Evolutionary conservation across 2,888 invertebrate genomes (phyloP).

Genomic region (Microctonus brassicae): DNA sequence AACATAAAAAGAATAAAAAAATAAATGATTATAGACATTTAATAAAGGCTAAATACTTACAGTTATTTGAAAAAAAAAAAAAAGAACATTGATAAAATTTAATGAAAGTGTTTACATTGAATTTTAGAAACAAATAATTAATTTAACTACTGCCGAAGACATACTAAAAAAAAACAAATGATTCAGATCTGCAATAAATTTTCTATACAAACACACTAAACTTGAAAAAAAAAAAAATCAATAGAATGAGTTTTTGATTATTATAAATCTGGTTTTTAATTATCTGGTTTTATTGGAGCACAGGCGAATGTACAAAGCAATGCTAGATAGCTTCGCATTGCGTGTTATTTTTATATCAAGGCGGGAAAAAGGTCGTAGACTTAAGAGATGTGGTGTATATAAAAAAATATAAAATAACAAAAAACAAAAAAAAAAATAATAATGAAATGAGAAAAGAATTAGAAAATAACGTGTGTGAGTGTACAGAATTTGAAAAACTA

Average conservation of each 20-base stretch:
- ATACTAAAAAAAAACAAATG: too few relatives aligned
- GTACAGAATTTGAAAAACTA: slow-evolving; percentile 1
- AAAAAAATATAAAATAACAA: background rate
- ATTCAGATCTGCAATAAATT: too few relatives aligned
- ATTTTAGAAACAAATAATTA: too few relatives aligned
- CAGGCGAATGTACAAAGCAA: slow-evolving; percentile 70
- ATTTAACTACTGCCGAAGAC: too few relatives aligned
- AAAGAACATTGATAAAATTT: too few relatives aligned
- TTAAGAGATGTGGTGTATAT: slow-evolving; percentile 11
- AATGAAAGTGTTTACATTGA: too few relatives aligned
- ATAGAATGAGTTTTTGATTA: slow-evolving; percentile 37
- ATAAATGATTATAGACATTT: background rate
- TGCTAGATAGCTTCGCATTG: slow-evolving; percentile 67
- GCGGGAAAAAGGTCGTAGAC: slow-evolving; percentile 36
- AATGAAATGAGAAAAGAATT: slow-evolving; percentile 45
- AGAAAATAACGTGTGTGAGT: slow-evolving; percentile 36
- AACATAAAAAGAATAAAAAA: background rate
- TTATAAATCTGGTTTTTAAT: slow-evolving; percentile 50
- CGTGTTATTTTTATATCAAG: slow-evolving; percentile 68
- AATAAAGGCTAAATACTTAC: slow-evolving; percentile 25
- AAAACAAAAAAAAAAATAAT: slow-evolving; percentile 31
- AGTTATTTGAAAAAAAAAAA: background rate
- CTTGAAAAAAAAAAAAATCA: slow-evolving; percentile 45
- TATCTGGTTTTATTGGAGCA: slow-evolving; percentile 67
- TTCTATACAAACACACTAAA: slow-evolving; percentile 34